Percentiles rank a stretch among this genome's conserved stretches.
Evolutionary conservation across 1,140 invertebrate genomes (phyloP).

Genomic region (Lanistes nyassanus): DNA sequence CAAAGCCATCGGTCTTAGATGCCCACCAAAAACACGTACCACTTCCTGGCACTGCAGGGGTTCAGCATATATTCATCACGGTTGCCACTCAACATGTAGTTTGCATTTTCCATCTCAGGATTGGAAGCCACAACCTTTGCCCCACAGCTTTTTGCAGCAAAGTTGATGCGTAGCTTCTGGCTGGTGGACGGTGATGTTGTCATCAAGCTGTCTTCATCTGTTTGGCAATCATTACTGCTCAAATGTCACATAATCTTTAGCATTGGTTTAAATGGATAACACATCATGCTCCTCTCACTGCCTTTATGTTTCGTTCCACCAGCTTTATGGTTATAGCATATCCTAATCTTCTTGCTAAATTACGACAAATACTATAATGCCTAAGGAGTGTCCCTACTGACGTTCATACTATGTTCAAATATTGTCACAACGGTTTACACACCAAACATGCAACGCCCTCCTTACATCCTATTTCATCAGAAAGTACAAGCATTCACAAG

Average conservation of each 20-base stretch:
- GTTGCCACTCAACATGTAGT: conserved; percentile 84
- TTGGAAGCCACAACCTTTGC: conserved; percentile 95
- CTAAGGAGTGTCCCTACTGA: not conserved
- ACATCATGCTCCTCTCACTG: not conserved
- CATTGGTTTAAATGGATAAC: too few relatives aligned
- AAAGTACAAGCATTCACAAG: too few relatives aligned
- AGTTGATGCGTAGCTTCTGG: conserved; percentile 68
- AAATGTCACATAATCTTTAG: too few relatives aligned
- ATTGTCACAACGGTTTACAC: too few relatives aligned
- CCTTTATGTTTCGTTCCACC: too few relatives aligned
- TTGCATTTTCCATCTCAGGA: conserved; percentile 85
- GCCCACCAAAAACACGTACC: too few relatives aligned
- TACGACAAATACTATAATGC: not conserved
- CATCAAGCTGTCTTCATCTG: too few relatives aligned
- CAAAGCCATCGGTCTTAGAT: too few relatives aligned
- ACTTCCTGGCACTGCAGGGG: conserved; percentile 79
- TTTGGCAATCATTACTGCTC: too few relatives aligned
- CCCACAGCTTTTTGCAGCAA: conserved; percentile 93
- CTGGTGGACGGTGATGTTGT: conserved; percentile 48
- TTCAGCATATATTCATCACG: conserved; percentile 98
- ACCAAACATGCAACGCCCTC: too few relatives aligned
- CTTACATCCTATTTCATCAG: too few relatives aligned
- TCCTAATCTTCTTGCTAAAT: not conserved
- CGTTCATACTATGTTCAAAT: not conserved
- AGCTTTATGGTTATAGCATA: too few relatives aligned